Evolutionary conservation across 2,888 invertebrate species (phyloP).

Genomic region (Megastigmus dorsalis): DNA sequence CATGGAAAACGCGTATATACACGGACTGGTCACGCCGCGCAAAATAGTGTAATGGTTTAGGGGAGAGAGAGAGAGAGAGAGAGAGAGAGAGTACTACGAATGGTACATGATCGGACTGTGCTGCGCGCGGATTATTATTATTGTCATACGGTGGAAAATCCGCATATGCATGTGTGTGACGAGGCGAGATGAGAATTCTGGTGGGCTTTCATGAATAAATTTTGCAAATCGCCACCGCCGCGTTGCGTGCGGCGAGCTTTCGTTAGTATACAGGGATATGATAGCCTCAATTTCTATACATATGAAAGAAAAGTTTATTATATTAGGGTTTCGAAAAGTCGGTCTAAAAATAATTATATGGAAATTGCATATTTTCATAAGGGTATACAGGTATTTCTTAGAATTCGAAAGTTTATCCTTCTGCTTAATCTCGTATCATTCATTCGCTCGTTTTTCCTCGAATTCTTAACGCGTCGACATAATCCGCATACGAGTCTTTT

Average conservation of each 20-base stretch:
- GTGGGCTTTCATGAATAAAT: slow-evolving; percentile 44
- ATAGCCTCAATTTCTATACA: too few relatives aligned
- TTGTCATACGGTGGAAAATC: too few relatives aligned
- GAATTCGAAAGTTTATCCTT: slow-evolving; percentile 16
- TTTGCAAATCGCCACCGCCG: slow-evolving; percentile 3
- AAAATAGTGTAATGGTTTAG: too few relatives aligned
- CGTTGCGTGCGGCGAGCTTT: background rate
- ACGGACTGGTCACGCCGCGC: background rate
- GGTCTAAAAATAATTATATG: too few relatives aligned
- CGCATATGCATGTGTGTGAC: too few relatives aligned
- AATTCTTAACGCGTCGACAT: too few relatives aligned
- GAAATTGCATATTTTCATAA: too few relatives aligned
- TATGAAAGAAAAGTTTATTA: too few relatives aligned
- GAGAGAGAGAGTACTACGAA: background rate
- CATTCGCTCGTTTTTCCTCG: too few relatives aligned
- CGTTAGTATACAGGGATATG: too few relatives aligned
- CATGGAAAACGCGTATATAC: background rate
- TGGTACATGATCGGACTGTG: background rate
- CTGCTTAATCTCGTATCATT: too few relatives aligned
- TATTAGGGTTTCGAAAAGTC: too few relatives aligned
- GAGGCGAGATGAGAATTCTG: background rate
- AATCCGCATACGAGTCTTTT: background rate
- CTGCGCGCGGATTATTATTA: background rate
- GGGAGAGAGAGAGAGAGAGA: background rate
- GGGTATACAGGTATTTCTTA: background rate